Base-by-base conservation (phyloP, 2,888 invertebrate species). In the Heliconius sara region DNA sequence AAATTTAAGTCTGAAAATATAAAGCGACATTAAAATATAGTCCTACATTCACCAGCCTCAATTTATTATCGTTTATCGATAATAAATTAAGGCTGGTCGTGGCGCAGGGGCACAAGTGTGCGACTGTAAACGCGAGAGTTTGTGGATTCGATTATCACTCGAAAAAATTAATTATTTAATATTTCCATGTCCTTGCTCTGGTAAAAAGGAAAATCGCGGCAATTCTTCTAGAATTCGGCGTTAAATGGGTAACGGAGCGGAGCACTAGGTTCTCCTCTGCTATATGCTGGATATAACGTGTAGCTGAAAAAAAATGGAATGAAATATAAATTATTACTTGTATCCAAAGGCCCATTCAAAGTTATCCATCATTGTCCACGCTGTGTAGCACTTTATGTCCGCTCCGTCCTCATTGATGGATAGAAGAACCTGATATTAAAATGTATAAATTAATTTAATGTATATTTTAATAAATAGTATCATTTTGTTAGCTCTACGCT, bases 321-420 rank as follows among this genome's bases (percentile, higher is more conserved):
- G 7, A 78, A 22, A 34, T 76, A 77, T 52, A 34, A 34, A 34
- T 5, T 6, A 34, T 34, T 34, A 34, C 34, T 34, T 34, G 34
- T 34, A 34, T 34, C 34, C 34, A 6, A 34, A 34, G 34, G 34
- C 34, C 34, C 34, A 34, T 34, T 34, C 34, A 34, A 34, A 34
- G 34, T 34, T 34, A 34, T 34, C 34, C 34, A 34, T 34, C 34
- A 34, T 5, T 6, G 34, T 34, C 34, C 34, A 34, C 68, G 96
- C 96, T 12, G 96, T 96, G 88, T 97, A 98, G 0, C 96, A 97
- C n/a, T 91, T 93, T 4, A 96, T 91, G 83, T 96, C 96, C 70
- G 95, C 95, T 1, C 93, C 95, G 86, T 96, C 96, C 83, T 95
- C 91, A 4, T 86, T 80, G 1, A 90, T 88, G 3, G 90, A 85